A percentile compares a stretch with the other conserved stretches of the same genome.
Conservation (phyloP, 2,797 vertebrate genomes). For the Brachyrhaphis roseni region DNA sequence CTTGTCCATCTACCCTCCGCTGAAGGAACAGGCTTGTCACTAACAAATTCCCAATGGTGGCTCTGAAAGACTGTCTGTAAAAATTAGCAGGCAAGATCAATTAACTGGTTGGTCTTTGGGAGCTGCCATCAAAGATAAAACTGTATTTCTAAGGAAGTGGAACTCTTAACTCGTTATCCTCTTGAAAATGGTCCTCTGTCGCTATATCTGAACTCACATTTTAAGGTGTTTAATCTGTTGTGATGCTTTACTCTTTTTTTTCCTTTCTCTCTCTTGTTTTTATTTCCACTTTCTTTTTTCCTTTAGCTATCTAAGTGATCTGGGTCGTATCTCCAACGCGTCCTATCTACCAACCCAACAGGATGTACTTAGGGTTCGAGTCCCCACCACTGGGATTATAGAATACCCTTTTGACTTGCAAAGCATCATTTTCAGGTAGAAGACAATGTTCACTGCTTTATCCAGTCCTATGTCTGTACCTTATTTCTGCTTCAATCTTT, state of each 20-base stretch:
- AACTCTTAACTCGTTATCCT: slow-evolving; percentile 36
- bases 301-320: slow-evolving; percentile 87
- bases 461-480: slow-evolving; percentile 42
- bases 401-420: slow-evolving; percentile 89
- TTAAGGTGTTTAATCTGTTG: slow-evolving; percentile 65
- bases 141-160: slow-evolving; percentile 47
- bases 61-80: slow-evolving; percentile 56
- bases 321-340: slow-evolving; percentile 84
- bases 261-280: slow-evolving; percentile 51
- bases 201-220: slow-evolving; percentile 63
- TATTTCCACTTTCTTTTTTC: slow-evolving; percentile 55
- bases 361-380: slow-evolving; percentile 88
- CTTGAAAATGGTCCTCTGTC: slow-evolving; percentile 59
- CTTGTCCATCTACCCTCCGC: slow-evolving; percentile 49
- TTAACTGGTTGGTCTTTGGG: slow-evolving; percentile 47
- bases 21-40: slow-evolving; percentile 53
- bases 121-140: slow-evolving; percentile 63
- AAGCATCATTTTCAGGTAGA: slow-evolving; percentile 90
- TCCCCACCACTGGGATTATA: slow-evolving; percentile 88
- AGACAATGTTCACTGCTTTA: slow-evolving; percentile 47
- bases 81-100: slow-evolving; percentile 2
- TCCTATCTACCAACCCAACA: slow-evolving; percentile 87
- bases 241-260: slow-evolving; percentile 72
- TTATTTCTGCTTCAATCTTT: slow-evolving; percentile 4
- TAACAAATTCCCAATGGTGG: slow-evolving; percentile 62